Percentiles rank a stretch among this genome's conserved stretches.
phyloP scores from a whole-genome alignment of 1,140 invertebrate genomes.

The Caenorhabditis briggsae region DNA sequence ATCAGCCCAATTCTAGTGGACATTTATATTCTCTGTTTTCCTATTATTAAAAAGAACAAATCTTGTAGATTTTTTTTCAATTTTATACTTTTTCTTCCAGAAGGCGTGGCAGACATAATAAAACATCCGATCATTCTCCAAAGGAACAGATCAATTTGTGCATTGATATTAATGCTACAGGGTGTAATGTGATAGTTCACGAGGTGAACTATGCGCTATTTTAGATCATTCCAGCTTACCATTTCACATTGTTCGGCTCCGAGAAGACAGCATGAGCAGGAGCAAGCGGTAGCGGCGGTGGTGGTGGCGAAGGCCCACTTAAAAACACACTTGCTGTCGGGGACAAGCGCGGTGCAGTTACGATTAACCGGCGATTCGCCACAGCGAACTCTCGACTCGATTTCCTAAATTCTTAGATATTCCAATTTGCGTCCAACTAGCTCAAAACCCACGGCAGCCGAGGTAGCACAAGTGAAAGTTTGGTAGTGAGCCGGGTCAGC shows the following conservation, averaged over 20 bases:
- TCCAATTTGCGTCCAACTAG: not conserved
- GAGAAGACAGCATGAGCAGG: constrained; percentile 51
- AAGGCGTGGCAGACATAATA: not conserved
- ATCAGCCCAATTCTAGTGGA: not conserved
- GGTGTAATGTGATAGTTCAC: constrained; percentile 1
- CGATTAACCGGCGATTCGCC: constrained; percentile 34
- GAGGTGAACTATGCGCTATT: constrained; percentile 18
- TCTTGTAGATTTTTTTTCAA: not conserved
- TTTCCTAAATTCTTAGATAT: not conserved
- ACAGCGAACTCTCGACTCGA: constrained; percentile 61
- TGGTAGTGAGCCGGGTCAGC: constrained; percentile 35
- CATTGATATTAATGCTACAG: not conserved
- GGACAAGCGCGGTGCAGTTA: constrained; percentile 49
- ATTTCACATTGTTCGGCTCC: constrained; percentile 43
- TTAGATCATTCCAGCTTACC: not conserved
- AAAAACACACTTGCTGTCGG: constrained; percentile 62
- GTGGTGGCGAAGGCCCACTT: constrained; percentile 60
- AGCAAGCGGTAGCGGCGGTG: constrained; percentile 56
- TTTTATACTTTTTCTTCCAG: not conserved
- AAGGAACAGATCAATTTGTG: not conserved
- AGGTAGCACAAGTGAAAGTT: constrained; percentile 3
- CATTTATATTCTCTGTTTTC: not conserved
- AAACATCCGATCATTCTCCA: not conserved
- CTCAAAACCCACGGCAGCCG: constrained; percentile 11
- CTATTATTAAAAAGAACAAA: not conserved